Conservation (phyloP, 2,888 invertebrate species). For the Acleris cristana region DNA sequence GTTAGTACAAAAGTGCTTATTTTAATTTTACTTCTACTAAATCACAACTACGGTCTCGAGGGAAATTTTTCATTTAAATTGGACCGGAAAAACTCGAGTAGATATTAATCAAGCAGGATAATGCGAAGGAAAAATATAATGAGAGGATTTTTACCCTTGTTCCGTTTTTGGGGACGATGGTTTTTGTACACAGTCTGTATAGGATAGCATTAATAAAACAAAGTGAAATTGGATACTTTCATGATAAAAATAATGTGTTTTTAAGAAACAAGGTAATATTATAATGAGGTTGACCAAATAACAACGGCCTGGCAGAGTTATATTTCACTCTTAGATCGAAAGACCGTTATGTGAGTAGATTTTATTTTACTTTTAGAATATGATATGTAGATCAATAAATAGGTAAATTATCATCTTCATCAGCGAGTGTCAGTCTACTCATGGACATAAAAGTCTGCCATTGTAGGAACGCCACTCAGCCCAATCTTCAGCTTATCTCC, state of each 20-base stretch:
- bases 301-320: too few species aligned
- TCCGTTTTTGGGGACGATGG: slow-evolving; percentile 11
- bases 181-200: neutral
- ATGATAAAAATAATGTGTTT: neutral
- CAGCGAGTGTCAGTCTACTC: too few species aligned
- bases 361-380: too few species aligned
- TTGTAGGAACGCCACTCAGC: too few species aligned
- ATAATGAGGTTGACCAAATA: neutral
- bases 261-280: neutral
- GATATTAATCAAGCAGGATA: slow-evolving; percentile 67
- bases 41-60: slow-evolving; percentile 62
- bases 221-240: neutral
- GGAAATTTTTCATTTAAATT: slow-evolving; percentile 79
- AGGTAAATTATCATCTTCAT: too few species aligned
- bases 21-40: slow-evolving; percentile 41
- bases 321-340: too few species aligned
- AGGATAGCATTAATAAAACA: neutral
- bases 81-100: slow-evolving; percentile 60
- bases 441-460: too few species aligned
- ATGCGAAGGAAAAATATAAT: slow-evolving; percentile 53
- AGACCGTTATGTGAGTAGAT: too few species aligned
- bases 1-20: slow-evolving; percentile 5
- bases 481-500: too few species aligned
- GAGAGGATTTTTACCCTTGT: slow-evolving; percentile 39
- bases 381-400: too few species aligned